Percentiles rank a stretch among this genome's conserved stretches.
Evolutionary conservation across 2,888 invertebrate genomes (phyloP).

Genomic region (Podotricha telesiphe): DNA sequence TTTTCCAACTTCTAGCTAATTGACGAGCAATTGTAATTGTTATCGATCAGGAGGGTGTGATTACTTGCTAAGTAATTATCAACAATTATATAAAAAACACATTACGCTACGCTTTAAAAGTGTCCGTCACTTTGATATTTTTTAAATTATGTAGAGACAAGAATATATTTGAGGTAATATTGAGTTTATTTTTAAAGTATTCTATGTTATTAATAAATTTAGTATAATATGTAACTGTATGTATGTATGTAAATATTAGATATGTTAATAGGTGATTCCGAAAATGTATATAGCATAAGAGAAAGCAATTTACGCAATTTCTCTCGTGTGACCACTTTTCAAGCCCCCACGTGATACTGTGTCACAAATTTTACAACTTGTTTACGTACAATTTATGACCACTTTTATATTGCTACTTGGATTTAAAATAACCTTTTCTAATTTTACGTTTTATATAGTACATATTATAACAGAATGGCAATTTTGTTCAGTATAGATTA

Average conservation of each 20-base stretch:
- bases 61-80: no score
- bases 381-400: conserved; percentile 40
- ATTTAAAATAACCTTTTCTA: conserved; percentile 19
- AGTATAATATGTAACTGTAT: background rate
- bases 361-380: conserved; percentile 39
- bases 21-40: no score
- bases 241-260: background rate
- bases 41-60: no score
- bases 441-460: background rate
- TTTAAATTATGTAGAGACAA: no score
- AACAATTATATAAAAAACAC: no score
- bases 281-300: conserved; percentile 11
- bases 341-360: conserved; percentile 30
- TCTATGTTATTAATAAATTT: background rate
- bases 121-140: no score
- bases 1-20: no score
- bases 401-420: conserved; percentile 32
- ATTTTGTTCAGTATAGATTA: background rate
- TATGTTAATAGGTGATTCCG: conserved; percentile 11
- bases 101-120: no score
- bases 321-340: conserved; percentile 45
- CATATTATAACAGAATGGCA: background rate
- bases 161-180: no score
- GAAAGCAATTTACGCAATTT: conserved; percentile 45
- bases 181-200: no score